phyloP scores from a whole-genome alignment of 2,888 invertebrate genomes.

The Eulithis testata region DNA sequence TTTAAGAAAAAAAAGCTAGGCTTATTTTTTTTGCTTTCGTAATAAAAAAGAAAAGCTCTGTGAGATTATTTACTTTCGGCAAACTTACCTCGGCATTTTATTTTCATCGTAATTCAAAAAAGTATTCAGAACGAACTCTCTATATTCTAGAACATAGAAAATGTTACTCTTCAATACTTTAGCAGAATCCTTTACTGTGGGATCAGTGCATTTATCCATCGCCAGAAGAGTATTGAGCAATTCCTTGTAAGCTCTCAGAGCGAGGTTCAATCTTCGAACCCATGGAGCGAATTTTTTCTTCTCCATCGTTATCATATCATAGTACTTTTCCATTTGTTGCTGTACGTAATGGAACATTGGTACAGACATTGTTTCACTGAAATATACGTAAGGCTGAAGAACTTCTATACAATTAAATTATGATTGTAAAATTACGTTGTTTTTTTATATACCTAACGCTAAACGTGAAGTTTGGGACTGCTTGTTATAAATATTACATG shows the following conservation, averaged over 20 bases:
- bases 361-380: slow-evolving; percentile 96
- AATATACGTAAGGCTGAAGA: slow-evolving; percentile 48
- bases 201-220: slow-evolving; percentile 91
- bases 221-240: slow-evolving; percentile 91
- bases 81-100: slow-evolving; percentile 92
- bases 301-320: slow-evolving; percentile 93
- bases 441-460: no score
- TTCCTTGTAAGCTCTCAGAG: slow-evolving; percentile 92
- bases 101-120: slow-evolving; percentile 92
- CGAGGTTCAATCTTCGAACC: slow-evolving; percentile 94
- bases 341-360: slow-evolving; percentile 97
- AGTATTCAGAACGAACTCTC: slow-evolving; percentile 93
- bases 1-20: neutral
- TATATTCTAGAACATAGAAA: slow-evolving; percentile 97
- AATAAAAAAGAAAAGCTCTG: slow-evolving; percentile 1
- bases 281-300: slow-evolving; percentile 93
- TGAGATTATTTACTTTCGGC: neutral
- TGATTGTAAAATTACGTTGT: no score
- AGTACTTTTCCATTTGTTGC: slow-evolving; percentile 94
- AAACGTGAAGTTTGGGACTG: no score
- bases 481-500: no score
- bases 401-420: no score
- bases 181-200: slow-evolving; percentile 90
- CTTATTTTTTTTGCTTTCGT: neutral
- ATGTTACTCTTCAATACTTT: slow-evolving; percentile 95